phyloP scores from a whole-genome alignment of 2,113 vertebrate species.

The Aegypius monachus region DNA sequence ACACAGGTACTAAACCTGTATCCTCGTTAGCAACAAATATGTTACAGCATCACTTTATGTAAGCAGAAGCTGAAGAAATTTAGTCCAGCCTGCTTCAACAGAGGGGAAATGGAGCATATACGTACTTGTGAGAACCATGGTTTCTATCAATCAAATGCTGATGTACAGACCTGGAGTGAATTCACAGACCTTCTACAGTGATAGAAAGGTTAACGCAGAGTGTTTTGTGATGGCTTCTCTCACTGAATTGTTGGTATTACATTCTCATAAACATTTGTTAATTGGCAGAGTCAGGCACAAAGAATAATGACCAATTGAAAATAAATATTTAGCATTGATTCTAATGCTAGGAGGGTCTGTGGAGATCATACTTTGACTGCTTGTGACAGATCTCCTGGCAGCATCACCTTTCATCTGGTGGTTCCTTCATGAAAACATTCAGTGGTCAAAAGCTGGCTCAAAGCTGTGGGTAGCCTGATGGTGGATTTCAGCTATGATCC shows the following conservation, averaged over 20 bases:
- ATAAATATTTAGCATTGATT: neutral
- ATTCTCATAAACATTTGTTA: neutral
- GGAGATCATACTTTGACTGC: neutral
- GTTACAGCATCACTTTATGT: neutral
- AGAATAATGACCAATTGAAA: neutral
- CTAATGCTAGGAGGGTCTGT: neutral
- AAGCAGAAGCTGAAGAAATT: neutral
- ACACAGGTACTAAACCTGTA: neutral
- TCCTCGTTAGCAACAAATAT: neutral
- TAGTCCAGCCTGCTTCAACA: neutral
- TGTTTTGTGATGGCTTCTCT: neutral
- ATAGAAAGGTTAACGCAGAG: neutral
- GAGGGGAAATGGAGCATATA: neutral
- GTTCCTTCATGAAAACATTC: neutral
- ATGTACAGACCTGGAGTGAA: neutral
- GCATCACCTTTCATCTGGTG: neutral
- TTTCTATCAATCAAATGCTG: neutral
- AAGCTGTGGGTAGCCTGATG: neutral
- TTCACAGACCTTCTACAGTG: neutral
- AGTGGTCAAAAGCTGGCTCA: neutral
- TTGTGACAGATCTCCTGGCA: neutral
- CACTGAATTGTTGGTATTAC: neutral
- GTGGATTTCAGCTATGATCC: neutral
- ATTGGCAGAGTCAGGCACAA: neutral
- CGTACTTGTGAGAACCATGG: neutral